phyloP scores from a whole-genome alignment of 2,797 vertebrate genomes.

The Crypturellus tataupa region DNA sequence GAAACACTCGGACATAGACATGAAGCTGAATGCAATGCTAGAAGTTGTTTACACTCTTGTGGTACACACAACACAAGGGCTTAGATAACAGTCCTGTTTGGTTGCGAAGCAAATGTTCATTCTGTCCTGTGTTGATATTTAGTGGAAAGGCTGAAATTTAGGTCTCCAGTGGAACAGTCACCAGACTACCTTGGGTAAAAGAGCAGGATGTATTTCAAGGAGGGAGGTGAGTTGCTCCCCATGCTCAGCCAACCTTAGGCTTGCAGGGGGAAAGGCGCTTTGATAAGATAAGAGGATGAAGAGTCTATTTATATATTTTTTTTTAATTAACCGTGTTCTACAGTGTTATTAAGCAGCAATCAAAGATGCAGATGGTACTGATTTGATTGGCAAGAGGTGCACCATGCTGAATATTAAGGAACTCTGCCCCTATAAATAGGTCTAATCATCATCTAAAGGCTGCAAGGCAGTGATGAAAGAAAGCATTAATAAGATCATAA shows the following conservation, averaged over 20 bases:
- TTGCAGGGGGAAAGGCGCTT: neutral
- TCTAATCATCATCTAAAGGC: conserved; percentile 76
- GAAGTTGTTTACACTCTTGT: neutral
- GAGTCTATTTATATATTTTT: conserved; percentile 83
- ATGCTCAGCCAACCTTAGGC: neutral
- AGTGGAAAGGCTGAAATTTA: neutral
- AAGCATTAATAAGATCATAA: conserved; percentile 66
- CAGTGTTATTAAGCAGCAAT: conserved; percentile 82
- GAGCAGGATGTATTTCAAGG: neutral
- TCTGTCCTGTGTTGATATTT: neutral
- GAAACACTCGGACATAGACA: neutral
- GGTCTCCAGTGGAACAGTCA: neutral
- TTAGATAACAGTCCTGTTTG: neutral
- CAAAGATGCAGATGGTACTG: conserved; percentile 80
- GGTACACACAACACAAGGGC: neutral
- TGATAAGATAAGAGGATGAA: conserved; percentile 67
- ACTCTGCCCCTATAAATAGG: conserved; percentile 82
- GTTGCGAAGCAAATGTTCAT: neutral
- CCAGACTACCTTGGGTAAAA: neutral
- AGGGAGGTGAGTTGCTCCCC: neutral
- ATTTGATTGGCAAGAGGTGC: conserved; percentile 81
- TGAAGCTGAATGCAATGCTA: neutral
- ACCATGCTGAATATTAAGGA: conserved; percentile 80
- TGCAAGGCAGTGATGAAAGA: conserved; percentile 66
- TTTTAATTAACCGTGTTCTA: conserved; percentile 82